Evolutionary conservation across 2,797 vertebrate species (phyloP), one percentile per base, ranked within the genome.

Genomic region (Gorsachius magnificus): DNA sequence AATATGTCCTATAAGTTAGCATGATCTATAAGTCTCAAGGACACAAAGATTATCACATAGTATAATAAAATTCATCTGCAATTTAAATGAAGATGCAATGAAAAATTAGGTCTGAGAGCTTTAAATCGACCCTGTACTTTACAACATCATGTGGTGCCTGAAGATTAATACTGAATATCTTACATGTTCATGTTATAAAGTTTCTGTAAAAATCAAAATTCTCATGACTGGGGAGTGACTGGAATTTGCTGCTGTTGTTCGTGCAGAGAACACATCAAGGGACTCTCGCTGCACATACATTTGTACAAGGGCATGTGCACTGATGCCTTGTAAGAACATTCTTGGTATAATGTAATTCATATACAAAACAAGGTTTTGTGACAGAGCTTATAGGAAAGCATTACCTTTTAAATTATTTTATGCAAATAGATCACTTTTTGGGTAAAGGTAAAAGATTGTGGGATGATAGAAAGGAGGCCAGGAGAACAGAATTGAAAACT

Each of bases 311-410:
- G 4, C 9, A 26, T 35, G 16, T 74, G 15, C 29, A 54, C 8
- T 45, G 22, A 31, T 28, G 6, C 10, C n/a, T 63, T 68, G 2
- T n/a, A 66, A 61, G 26, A 29, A 70, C 12, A 24, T 75, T 69
- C 9, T 25, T 53, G 10, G 3, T 46, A 20, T 38, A 53, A 41
- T 3, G 1, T 13, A 68, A 48, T n/a, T 82, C 29, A 33, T 65
- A 35, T 21, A 22, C 6, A 35, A 61, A 71, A 5, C 2, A 16
- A 0, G 0, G 0, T 12, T 43, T 61, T 75, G 87, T 54, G 3
- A 48, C 10, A 3, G 13, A 50, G 7, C 16, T 78, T 74, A 18
- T 26, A 41, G 6, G 14, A 66, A 71, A 71, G 1, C 7, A 26
- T 35, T 66, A 31, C 4, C 1, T 11, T 74, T 65, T 28, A 10